Base-by-base conservation (phyloP, 2,797 vertebrate genomes). In the Coregonus ussuriensis region DNA sequence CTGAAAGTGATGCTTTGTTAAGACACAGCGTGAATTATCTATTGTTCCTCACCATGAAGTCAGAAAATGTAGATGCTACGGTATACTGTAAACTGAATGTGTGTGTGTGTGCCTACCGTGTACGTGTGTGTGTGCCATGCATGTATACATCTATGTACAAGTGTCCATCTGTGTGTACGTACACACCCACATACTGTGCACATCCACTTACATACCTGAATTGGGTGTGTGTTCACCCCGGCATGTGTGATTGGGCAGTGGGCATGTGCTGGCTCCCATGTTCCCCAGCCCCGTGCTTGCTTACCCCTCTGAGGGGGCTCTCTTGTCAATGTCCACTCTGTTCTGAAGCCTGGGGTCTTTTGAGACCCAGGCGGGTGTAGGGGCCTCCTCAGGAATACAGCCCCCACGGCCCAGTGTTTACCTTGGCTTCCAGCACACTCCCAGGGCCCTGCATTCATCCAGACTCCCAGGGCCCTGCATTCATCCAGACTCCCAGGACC, bases 281-380 rank as follows among this genome's bases (percentile, higher is more conserved):
- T 53, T 72, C 70, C 25, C 9, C 18, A 37, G 37, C 69, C 41
- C 4, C 21, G 41, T 53, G 21, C 70, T 51, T 21, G 3, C 29
- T 52, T 18, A 47, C 51, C 52, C 14, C 16, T 21, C 51, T 6
- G 47, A 29, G 13, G n/a, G 15, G 52, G 67, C 79, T 72, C 54
- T 81, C 88, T 91, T 81, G 89, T 91, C 91, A 93, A 93, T 93
- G 91, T 91, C 78, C 52, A 85, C 88, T 91, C 90, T 93, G 92
- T 93, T 90, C 90, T 82, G 75, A n/a, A 71, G 75, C 37, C 82
- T 79, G 81, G 78, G 72, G 81, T 86, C 89, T 89, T 86, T 75
- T 4, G 86, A 87, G 88, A 82, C 54, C 75, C 78, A 77, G 81
- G 77, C 37, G 56, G 81, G 73, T 74, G 77, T 74, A 72, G 72